These are phyloP conservation scores for Sphaeramia orbicularis DNA, from an alignment of 2,797 vertebrate genomes.

Conservation along the genomic window DNA sequence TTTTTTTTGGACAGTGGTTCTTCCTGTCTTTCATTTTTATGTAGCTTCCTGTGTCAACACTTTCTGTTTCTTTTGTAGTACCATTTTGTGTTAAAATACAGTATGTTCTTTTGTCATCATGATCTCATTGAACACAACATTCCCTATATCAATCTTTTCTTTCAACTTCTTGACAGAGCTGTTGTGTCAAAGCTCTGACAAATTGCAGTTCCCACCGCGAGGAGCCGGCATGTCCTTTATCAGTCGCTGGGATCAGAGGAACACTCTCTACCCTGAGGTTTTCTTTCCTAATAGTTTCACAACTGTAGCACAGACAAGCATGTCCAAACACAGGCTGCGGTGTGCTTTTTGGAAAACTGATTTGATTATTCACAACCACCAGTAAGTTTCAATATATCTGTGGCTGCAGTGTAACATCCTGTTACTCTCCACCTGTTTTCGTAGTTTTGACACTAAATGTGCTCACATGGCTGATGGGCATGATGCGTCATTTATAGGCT, in stretches of 20 bases:
- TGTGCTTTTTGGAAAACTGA: constrained; percentile 46
- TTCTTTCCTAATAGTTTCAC: constrained; percentile 75
- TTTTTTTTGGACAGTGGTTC: constrained; percentile 16
- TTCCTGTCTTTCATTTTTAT: constrained; percentile 13
- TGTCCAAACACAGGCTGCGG: constrained; percentile 80
- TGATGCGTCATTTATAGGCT: constrained; percentile 57
- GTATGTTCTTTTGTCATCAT: constrained; percentile 49
- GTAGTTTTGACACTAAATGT: constrained; percentile 31
- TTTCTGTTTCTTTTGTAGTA: constrained; percentile 28
- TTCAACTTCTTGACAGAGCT: constrained; percentile 28
- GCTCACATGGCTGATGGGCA: constrained; percentile 46
- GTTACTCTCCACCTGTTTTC: constrained; percentile 56
- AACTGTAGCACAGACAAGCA: constrained; percentile 68
- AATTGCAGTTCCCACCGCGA: constrained; percentile 72
- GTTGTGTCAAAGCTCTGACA: constrained; percentile 69
- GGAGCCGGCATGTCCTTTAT: constrained; percentile 70
- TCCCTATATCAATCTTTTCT: constrained; percentile 46
- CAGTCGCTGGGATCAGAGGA: constrained; percentile 74
- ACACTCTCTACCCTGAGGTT: constrained; percentile 75
- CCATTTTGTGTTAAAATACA: constrained; percentile 37
- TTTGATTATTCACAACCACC: constrained; percentile 74
- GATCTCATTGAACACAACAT: constrained; percentile 29
- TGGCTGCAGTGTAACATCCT: constrained; percentile 69
- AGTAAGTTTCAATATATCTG: constrained; percentile 48
- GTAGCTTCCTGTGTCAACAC: constrained; percentile 10